Conservation (phyloP, 2,113 vertebrate genomes). For the Prunella fulvescens region DNA sequence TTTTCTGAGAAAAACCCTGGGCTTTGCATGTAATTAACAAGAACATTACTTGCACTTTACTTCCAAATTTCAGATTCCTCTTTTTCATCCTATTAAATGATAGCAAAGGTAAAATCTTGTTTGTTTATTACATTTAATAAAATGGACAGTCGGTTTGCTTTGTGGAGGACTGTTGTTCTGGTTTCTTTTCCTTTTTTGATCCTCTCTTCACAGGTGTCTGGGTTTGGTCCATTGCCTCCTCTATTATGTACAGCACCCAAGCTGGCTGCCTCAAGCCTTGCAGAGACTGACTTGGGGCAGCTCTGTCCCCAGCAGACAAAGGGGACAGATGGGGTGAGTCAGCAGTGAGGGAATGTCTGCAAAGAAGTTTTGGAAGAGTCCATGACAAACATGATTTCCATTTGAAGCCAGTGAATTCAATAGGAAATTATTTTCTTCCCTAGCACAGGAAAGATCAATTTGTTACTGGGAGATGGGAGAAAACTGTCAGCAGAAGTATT, state of each 20-base stretch:
- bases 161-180: background rate
- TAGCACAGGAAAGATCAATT: background rate
- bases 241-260: background rate
- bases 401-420: background rate
- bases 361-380: background rate
- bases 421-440: background rate
- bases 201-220: background rate
- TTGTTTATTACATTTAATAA: background rate
- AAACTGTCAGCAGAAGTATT: background rate
- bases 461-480: background rate
- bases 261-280: background rate
- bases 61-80: background rate
- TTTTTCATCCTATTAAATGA: background rate
- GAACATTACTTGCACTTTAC: background rate
- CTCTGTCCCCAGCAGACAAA: background rate
- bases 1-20: background rate
- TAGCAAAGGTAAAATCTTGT: background rate
- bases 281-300: background rate
- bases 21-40: background rate
- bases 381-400: background rate
- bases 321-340: rapidly evolving
- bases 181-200: background rate
- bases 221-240: background rate
- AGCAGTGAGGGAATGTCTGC: background rate
- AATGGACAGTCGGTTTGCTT: background rate